Evolutionary conservation across 2,888 invertebrate species (phyloP).

Genomic region (Hipparchia sbordonii): DNA sequence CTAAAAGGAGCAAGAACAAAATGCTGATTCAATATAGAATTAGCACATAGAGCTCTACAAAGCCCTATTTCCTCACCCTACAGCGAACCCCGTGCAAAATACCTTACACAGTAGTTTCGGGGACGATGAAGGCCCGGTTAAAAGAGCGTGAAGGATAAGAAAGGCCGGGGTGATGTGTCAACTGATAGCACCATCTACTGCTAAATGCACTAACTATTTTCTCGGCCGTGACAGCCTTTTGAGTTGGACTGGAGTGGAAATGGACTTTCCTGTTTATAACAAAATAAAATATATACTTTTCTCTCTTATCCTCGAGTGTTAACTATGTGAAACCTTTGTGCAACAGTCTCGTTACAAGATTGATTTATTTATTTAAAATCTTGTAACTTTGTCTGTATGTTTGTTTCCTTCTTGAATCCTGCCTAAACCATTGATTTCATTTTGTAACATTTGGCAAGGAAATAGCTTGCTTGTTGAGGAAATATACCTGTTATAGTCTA

Average conservation of each 20-base stretch:
- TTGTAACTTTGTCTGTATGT: too few species aligned
- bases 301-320: too few species aligned
- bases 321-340: too few species aligned
- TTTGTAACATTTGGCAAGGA: too few species aligned
- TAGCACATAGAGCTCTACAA: constrained; percentile 15
- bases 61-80: not conserved
- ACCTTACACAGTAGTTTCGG: constrained; percentile 1
- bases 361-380: too few species aligned
- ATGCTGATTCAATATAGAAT: not conserved
- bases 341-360: too few species aligned
- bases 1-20: too few species aligned
- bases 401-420: too few species aligned
- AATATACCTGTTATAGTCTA: too few species aligned
- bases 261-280: constrained; percentile 5
- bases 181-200: constrained; percentile 39
- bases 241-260: constrained; percentile 29
- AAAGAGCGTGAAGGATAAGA: constrained; percentile 39
- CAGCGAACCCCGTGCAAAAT: not conserved
- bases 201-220: constrained; percentile 39
- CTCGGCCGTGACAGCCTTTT: constrained; percentile 34
- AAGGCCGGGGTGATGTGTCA: constrained; percentile 38
- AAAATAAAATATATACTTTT: not conserved
- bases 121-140: constrained; percentile 28
- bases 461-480: too few species aligned
- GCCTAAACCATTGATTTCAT: too few species aligned